Conservation (phyloP, 2,113 vertebrate species). For the Plecotus auritus region DNA sequence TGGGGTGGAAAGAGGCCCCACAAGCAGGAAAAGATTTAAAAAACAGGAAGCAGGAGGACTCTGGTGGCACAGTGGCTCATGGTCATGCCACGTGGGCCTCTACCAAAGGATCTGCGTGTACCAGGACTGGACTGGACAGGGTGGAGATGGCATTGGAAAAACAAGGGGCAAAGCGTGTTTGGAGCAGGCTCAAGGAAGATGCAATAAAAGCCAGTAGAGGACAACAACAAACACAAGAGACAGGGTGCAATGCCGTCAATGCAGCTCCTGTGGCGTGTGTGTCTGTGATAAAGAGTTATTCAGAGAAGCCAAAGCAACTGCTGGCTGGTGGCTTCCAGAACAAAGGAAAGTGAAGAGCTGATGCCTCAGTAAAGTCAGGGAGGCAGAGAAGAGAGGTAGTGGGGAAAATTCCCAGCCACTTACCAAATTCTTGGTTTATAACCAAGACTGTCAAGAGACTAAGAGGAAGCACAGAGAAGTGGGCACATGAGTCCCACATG, state of each 20-base stretch:
- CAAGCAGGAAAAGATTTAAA: neutral
- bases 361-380: neutral
- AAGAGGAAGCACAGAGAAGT: neutral
- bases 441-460: neutral
- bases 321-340: neutral
- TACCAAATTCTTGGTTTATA: neutral
- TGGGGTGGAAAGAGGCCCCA: neutral
- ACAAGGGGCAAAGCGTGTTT: neutral
- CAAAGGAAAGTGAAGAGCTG: neutral
- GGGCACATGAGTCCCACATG: fast-evolving
- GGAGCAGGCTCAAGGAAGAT: neutral
- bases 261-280: neutral
- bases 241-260: fast-evolving
- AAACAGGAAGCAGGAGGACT: neutral
- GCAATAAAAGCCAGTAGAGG: neutral
- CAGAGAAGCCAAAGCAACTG: neutral
- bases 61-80: neutral
- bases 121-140: neutral
- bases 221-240: neutral
- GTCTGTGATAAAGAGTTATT: neutral
- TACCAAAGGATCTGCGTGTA: neutral
- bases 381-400: neutral
- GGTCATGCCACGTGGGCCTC: fast-evolving
- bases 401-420: neutral
- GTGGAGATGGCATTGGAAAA: neutral